phyloP scores from a whole-genome alignment of 2,797 vertebrate genomes.

The Lacerta agilis region DNA sequence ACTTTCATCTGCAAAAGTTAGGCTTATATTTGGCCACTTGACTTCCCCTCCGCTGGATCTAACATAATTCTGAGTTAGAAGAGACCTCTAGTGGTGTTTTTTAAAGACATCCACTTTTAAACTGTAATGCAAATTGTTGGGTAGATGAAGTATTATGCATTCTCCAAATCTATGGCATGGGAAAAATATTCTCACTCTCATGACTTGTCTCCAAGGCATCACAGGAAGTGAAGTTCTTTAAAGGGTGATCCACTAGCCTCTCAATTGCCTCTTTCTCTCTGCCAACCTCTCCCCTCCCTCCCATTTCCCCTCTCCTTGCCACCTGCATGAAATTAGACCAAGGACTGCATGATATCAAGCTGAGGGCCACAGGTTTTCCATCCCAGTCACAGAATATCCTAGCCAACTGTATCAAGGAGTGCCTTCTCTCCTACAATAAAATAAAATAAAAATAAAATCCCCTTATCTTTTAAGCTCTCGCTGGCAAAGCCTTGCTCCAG shows the following conservation, averaged over 20 bases:
- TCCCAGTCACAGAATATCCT: neutral
- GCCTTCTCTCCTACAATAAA: neutral
- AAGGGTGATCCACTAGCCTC: neutral
- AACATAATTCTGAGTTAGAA: constrained; percentile 17
- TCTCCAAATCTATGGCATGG: neutral
- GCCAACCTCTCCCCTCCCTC: too few relatives aligned
- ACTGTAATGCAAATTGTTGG: neutral
- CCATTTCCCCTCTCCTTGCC: too few relatives aligned
- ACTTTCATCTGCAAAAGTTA: neutral
- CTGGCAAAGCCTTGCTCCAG: neutral
- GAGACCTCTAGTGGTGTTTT: constrained; percentile 20
- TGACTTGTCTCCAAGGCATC: neutral
- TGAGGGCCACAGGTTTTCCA: too few relatives aligned
- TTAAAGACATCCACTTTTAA: constrained; percentile 8
- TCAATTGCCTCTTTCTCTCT: neutral
- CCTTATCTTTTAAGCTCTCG: neutral
- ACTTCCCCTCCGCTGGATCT: neutral
- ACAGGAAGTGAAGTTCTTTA: neutral
- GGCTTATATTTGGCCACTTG: neutral
- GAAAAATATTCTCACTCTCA: neutral
- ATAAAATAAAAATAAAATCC: too few relatives aligned
- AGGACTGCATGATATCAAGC: too few relatives aligned
- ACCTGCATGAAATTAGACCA: too few relatives aligned
- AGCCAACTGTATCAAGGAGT: neutral
- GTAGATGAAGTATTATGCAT: neutral